phyloP scores from a whole-genome alignment of 2,888 invertebrate genomes.

The Alcis repandata region DNA sequence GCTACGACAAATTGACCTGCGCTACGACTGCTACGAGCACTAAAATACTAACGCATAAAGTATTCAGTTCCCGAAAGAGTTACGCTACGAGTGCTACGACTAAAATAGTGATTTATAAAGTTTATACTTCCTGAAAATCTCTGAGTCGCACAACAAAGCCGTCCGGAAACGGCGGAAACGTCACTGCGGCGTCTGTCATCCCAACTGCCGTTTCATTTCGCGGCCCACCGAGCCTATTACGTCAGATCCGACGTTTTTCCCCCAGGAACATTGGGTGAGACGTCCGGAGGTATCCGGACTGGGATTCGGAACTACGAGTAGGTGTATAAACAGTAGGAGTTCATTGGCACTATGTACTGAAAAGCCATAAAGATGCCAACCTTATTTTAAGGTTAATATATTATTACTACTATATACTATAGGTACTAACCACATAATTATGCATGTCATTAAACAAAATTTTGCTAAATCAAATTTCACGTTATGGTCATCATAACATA shows the following conservation, averaged over 20 bases:
- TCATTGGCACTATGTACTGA: not conserved
- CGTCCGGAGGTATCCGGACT: constrained; percentile 4
- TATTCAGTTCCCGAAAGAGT: not conserved
- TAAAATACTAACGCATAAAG: too few relatives aligned
- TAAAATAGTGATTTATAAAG: too few relatives aligned
- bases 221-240: constrained; percentile 62
- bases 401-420: too few relatives aligned
- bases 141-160: constrained; percentile 51
- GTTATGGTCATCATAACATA: too few relatives aligned
- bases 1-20: too few relatives aligned
- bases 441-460: too few relatives aligned
- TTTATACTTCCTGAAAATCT: not conserved
- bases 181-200: constrained; percentile 68
- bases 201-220: constrained; percentile 71
- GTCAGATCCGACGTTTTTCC: constrained; percentile 33
- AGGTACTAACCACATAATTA: too few relatives aligned
- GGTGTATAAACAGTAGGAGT: not conserved
- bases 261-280: constrained; percentile 15
- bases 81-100: too few relatives aligned
- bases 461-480: too few relatives aligned
- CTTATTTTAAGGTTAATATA: too few relatives aligned
- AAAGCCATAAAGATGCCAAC: too few relatives aligned
- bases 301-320: not conserved
- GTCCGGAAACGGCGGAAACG: constrained; percentile 49
- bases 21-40: too few relatives aligned